phyloP scores from a whole-genome alignment of 2,797 vertebrate genomes.

The Otus scops region DNA sequence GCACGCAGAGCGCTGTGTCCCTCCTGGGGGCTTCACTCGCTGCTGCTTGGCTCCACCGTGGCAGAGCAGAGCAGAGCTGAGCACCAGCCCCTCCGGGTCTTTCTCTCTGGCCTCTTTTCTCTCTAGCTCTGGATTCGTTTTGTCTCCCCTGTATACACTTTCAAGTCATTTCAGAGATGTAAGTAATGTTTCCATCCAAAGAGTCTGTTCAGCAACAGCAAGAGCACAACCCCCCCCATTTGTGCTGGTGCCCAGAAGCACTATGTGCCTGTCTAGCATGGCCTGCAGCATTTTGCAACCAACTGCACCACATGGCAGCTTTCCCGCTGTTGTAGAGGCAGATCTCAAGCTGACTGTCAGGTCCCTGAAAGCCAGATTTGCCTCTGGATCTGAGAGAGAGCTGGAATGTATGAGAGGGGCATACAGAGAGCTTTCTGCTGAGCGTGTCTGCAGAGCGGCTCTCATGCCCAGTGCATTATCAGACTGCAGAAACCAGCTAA shows the following conservation, averaged over 20 bases:
- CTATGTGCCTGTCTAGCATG: neutral
- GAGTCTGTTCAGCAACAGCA: neutral
- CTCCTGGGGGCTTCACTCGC: neutral
- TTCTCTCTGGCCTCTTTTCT: neutral
- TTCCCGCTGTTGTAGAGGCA: conserved; percentile 21
- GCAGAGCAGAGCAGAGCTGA: neutral
- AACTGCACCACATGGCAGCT: conserved; percentile 25
- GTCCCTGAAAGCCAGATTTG: conserved; percentile 51
- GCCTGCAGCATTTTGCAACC: conserved; percentile 40
- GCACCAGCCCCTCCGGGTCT: neutral
- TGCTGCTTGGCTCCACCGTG: fast-evolving
- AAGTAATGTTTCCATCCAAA: neutral
- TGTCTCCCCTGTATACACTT: neutral
- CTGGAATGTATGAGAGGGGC: neutral
- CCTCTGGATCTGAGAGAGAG: conserved; percentile 36
- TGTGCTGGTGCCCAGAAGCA: neutral
- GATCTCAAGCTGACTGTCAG: neutral
- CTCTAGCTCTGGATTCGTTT: neutral
- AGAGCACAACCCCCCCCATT: neutral
- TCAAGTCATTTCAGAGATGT: neutral
- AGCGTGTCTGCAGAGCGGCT: conserved; percentile 1
- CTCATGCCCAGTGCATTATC: conserved; percentile 34
- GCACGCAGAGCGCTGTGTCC: neutral
- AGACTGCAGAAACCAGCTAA: conserved; percentile 26
- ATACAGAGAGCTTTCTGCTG: neutral